A percentile compares a stretch with the other conserved stretches of the same genome.
Conservation (phyloP, 2,113 vertebrate species). For the Sisor rabdophorus region DNA sequence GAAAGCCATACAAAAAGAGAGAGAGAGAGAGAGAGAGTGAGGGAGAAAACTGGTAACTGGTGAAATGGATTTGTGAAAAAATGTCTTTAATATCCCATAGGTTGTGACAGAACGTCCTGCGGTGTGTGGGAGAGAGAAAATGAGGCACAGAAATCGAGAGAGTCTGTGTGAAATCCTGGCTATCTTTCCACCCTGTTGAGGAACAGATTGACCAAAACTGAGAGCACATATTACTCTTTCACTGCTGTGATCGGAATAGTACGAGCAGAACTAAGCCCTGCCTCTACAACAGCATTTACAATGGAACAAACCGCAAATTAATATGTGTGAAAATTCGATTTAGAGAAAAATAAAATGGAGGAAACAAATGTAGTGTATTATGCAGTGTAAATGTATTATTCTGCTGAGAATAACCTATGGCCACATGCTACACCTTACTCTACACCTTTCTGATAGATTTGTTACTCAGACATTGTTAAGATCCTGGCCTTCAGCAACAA, state of each 20-base stretch:
- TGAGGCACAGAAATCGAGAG: constrained; percentile 15
- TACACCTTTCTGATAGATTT: neutral
- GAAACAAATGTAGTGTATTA: neutral
- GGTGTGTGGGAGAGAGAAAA: constrained; percentile 44
- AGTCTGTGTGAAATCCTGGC: constrained; percentile 31
- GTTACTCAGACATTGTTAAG: neutral
- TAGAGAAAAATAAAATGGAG: neutral
- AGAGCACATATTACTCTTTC: constrained; percentile 44
- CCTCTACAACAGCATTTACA: neutral
- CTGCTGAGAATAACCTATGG: neutral
- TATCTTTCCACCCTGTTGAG: constrained; percentile 30
- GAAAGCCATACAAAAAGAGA: no score
- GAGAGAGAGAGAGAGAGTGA: neutral
- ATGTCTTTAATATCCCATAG: constrained; percentile 37
- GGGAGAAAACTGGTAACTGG: neutral
- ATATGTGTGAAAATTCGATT: neutral
- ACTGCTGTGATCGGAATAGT: constrained; percentile 33
- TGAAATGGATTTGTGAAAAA: constrained; percentile 28
- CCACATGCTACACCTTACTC: neutral
- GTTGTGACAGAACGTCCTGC: constrained; percentile 53
- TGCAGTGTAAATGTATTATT: no score
- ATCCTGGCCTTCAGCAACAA: neutral
- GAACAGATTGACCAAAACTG: constrained; percentile 29
- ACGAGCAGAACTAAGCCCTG: constrained; percentile 21
- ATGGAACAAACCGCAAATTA: neutral